Evolutionary conservation across 2,113 vertebrate genomes (phyloP).

Genomic region (Phocoena sinus): DNA sequence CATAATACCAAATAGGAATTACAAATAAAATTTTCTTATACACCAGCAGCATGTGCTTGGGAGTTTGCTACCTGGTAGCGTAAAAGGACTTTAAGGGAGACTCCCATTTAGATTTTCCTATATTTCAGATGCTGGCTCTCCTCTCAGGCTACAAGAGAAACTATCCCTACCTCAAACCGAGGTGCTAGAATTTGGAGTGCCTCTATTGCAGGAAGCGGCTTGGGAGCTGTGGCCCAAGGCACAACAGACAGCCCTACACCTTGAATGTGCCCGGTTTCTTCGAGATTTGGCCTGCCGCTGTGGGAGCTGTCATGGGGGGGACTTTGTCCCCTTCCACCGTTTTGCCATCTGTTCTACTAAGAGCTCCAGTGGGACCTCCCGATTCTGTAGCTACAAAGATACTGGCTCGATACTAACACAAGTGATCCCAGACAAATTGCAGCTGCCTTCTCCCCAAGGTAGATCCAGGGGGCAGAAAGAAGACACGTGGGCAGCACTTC

Average conservation of each 20-base stretch:
- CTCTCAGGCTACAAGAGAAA: not conserved
- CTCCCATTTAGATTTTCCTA: not conserved
- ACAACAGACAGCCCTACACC: slow-evolving; percentile 54
- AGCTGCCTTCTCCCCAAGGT: slow-evolving; percentile 56
- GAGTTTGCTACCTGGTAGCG: not conserved
- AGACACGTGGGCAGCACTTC: not conserved
- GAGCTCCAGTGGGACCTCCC: not conserved
- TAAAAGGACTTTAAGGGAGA: not conserved
- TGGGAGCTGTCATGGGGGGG: slow-evolving; percentile 47
- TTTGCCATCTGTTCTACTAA: slow-evolving; percentile 33
- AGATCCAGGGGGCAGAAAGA: not conserved
- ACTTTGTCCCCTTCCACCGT: slow-evolving; percentile 64
- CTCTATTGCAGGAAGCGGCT: slow-evolving; percentile 55
- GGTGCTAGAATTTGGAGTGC: slow-evolving; percentile 57
- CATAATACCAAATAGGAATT: not conserved
- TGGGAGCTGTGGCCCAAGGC: slow-evolving; percentile 63
- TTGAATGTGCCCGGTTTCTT: slow-evolving; percentile 64
- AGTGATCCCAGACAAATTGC: slow-evolving; percentile 38
- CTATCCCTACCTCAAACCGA: not conserved
- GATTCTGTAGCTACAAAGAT: slow-evolving; percentile 33
- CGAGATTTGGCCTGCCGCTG: slow-evolving; percentile 52
- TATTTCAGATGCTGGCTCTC: slow-evolving; percentile 30
- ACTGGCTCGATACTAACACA: slow-evolving; percentile 39
- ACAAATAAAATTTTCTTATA: not conserved
- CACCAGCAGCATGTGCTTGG: not conserved